phyloP scores from a whole-genome alignment of 2,113 vertebrate genomes.

The Macaca mulatta region DNA sequence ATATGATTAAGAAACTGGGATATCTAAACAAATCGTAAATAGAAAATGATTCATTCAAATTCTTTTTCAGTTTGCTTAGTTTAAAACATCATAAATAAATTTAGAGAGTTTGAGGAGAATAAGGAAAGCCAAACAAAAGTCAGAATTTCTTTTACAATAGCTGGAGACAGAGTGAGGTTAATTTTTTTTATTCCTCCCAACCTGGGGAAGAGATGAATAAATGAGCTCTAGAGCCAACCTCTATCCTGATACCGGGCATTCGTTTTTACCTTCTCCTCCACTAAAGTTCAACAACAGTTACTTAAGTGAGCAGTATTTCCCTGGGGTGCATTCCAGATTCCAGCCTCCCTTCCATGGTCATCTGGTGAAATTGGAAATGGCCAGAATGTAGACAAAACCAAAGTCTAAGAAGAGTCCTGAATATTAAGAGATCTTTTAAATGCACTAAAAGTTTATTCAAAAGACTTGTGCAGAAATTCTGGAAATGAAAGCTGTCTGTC shows the following conservation, averaged over 20 bases:
- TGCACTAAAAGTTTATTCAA: background rate
- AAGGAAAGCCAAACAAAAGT: background rate
- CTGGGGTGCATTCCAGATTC: background rate
- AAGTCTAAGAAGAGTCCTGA: background rate
- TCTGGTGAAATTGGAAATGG: background rate
- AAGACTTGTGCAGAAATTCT: background rate
- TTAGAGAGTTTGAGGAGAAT: background rate
- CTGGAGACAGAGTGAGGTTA: background rate
- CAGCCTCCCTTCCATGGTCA: background rate
- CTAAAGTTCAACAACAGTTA: background rate
- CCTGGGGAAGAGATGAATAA: background rate
- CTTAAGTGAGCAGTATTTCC: background rate
- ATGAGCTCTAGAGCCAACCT: background rate
- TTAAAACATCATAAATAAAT: conserved; percentile 9
- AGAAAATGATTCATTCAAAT: background rate
- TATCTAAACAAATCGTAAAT: background rate
- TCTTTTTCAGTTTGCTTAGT: background rate
- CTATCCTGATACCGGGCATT: background rate
- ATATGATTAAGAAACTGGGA: background rate
- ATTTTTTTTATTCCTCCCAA: background rate
- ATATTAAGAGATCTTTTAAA: background rate
- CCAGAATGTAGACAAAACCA: background rate
- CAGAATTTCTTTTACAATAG: background rate
- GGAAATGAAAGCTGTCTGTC: background rate
- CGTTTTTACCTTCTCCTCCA: background rate